Conservation (phyloP, 2,113 vertebrate species). For the Melanostigma gelatinosum region DNA sequence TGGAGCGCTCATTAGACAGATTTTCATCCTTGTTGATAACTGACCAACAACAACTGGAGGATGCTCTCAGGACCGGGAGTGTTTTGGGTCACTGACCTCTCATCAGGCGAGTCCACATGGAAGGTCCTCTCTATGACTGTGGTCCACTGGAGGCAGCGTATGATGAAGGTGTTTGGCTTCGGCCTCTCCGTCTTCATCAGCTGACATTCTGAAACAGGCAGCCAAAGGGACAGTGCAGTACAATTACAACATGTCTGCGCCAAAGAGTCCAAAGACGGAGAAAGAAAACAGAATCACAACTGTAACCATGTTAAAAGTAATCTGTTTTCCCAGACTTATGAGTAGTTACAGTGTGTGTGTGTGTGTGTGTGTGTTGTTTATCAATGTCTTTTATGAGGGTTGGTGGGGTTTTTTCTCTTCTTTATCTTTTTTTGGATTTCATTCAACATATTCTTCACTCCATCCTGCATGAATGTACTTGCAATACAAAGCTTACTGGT, state of each 20-base stretch:
- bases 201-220: conserved; percentile 89
- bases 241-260: not conserved
- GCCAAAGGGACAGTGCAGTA: not conserved
- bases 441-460: not conserved
- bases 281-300: not conserved
- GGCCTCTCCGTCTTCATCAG: conserved; percentile 99
- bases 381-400: not conserved
- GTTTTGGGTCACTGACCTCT: conserved; percentile 83
- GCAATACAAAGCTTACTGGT: not conserved
- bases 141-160: conserved; percentile 98
- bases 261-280: not conserved
- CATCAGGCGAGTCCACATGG: conserved; percentile 95
- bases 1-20: not conserved
- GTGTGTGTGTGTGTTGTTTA: not conserved
- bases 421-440: not conserved
- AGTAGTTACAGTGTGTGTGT: not conserved
- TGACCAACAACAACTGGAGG: not conserved
- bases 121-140: conserved; percentile 98
- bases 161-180: conserved; percentile 98
- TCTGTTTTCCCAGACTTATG: not conserved
- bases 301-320: not conserved
- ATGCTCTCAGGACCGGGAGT: not conserved
- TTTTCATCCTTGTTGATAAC: not conserved
- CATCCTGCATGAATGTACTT: not conserved
- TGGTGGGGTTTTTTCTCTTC: not conserved